Percentiles rank a stretch among this genome's conserved stretches.
Evolutionary conservation across 2,113 vertebrate genomes (phyloP).

Genomic region (Percina caprodes): DNA sequence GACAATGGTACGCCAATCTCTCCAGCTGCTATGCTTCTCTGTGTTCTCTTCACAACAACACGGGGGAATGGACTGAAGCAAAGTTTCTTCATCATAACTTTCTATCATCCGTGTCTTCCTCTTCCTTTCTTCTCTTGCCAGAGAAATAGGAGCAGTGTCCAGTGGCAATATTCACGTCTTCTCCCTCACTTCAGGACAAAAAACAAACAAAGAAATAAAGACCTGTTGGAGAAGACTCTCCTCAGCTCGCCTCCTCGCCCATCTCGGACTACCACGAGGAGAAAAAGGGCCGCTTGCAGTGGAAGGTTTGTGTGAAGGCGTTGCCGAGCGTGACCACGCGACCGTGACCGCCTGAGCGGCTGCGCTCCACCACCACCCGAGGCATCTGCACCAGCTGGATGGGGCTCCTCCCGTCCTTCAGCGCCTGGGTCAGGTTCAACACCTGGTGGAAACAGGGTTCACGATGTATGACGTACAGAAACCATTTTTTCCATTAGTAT

Average conservation of each 20-base stretch:
- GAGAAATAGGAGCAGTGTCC: conserved; percentile 2
- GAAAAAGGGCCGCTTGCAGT: conserved; percentile 97
- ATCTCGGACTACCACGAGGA: conserved; percentile 90
- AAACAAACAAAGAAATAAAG: not conserved
- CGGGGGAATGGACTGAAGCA: conserved; percentile 2
- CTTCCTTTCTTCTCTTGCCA: not conserved
- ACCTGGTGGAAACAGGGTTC: conserved; percentile 82
- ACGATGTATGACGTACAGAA: not conserved
- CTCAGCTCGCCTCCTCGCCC: conserved; percentile 15
- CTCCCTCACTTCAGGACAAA: not conserved
- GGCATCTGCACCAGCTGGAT: conserved; percentile 98
- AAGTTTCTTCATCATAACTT: conserved; percentile 15
- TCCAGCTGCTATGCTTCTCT: conserved; percentile 27
- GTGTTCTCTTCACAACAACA: conserved; percentile 31
- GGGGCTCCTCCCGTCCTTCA: conserved; percentile 93
- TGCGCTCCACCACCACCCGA: conserved; percentile 94
- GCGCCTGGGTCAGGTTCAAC: conserved; percentile 93
- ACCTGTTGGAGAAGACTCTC: not conserved
- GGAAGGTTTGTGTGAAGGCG: conserved; percentile 95
- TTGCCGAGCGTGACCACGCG: conserved; percentile 90
- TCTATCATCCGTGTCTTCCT: not conserved
- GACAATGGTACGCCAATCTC: conserved; percentile 43
- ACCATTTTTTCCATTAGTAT: not conserved
- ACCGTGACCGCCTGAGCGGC: conserved; percentile 88
- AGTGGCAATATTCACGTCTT: conserved; percentile 3